phyloP scores from a whole-genome alignment of 1,140 invertebrate genomes.

The Berghia stephanieae region DNA sequence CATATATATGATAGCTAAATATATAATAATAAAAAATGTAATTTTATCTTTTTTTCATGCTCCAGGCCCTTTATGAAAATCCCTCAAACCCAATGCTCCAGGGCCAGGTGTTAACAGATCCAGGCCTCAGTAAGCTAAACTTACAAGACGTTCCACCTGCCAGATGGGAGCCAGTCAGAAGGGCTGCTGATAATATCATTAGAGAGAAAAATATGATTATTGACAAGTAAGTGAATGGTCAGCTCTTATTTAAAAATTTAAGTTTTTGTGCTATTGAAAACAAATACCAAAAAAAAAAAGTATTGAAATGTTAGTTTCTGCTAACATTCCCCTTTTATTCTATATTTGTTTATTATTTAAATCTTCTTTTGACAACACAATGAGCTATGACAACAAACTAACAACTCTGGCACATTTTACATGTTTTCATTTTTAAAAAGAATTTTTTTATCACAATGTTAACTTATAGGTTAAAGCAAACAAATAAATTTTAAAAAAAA shows the following conservation, averaged over 20 bases:
- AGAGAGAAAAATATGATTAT: constrained; percentile 56
- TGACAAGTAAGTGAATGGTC: constrained; percentile 44
- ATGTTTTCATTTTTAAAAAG: too few species aligned
- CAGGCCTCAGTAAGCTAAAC: constrained; percentile 35
- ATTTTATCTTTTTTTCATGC: background rate
- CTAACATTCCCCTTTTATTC: background rate
- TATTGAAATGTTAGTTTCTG: background rate
- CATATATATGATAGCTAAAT: too few species aligned
- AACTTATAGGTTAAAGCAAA: too few species aligned
- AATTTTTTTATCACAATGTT: too few species aligned
- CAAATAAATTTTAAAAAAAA: too few species aligned
- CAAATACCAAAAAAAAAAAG: too few species aligned
- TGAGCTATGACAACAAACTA: too few species aligned
- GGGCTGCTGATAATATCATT: constrained; percentile 55
- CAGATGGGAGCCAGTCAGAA: constrained; percentile 47
- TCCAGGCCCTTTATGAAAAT: constrained; percentile 29
- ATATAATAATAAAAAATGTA: background rate
- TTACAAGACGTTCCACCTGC: constrained; percentile 40
- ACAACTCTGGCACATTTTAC: too few species aligned
- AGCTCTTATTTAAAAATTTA: background rate
- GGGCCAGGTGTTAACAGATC: constrained; percentile 28
- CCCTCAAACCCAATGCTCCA: background rate
- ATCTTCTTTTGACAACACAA: too few species aligned
- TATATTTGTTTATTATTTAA: background rate
- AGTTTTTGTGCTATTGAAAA: background rate